Base-by-base conservation (phyloP, 1,140 invertebrate species). In the Drosophila setifemur region DNA sequence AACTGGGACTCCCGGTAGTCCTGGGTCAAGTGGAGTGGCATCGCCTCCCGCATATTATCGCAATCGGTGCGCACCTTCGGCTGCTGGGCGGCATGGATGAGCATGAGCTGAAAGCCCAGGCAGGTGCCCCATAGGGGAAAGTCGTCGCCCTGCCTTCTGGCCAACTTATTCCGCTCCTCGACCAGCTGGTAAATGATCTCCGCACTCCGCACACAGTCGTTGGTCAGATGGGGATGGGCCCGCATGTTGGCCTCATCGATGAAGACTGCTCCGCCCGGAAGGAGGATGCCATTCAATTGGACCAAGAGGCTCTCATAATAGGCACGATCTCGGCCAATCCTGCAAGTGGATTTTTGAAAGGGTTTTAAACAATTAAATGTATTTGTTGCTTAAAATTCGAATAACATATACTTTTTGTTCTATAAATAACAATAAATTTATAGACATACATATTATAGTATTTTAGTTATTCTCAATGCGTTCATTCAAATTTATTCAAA, bases 41-140 rank as follows among this genome's bases (percentile, higher is more conserved):
- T 26, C 2, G 63, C 53, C 6, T 42, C 8, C 3, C 40, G 44
- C 18, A 77, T 73, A 0, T 1, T n/a, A 3, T 12, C 4, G 11
- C 88, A 89, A n/a, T 52, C 40, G 7, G 55, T 60, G n/a, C 87
- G 75, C 58, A 74, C 48, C n/a, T 70, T 49, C 0, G 48, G 42
- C 0, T 7, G 26, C 9, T 93, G 92, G 0, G 94, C 93, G 0
- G 93, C 94, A 2, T 95, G 75, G 49, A 94, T 94, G 9, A 94
- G 92, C 18, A 98, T 88, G 12, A 97, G 86, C 89, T 98, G 95
- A 85, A 97, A 97, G 9, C 97, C 97, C 4, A 97, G 91, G 87
- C 97, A 98, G 2, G 95, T 97, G 1, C 96, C 97, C 91, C 96
- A 95, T 16, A 98, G 87, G 0, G 97, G 97, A 83, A 97, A 97